Evolutionary conservation across 2,113 vertebrate genomes (phyloP).

Genomic region (Laticauda colubrina): DNA sequence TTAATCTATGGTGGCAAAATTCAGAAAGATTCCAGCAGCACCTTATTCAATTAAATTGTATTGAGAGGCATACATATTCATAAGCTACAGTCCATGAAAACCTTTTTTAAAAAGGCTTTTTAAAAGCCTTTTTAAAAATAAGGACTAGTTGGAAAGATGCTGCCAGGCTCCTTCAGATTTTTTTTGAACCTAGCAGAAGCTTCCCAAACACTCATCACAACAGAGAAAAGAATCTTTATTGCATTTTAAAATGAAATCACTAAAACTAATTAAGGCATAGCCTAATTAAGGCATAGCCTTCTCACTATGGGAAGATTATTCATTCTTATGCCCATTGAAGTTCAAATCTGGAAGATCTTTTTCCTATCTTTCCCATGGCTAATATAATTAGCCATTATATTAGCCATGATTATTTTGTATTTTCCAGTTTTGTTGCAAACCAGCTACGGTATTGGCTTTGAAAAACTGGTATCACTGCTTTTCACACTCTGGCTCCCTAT

Average conservation of each 20-base stretch:
- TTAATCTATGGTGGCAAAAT: background rate
- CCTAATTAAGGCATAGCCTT: background rate
- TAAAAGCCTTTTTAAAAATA: background rate
- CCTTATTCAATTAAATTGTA: background rate
- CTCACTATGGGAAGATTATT: background rate
- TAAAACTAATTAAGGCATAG: background rate
- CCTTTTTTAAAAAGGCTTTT: background rate
- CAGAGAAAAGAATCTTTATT: background rate
- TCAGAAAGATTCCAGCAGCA: background rate
- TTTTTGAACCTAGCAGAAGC: background rate
- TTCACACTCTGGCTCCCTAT: background rate
- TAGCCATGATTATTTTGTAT: background rate
- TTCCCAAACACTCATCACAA: background rate
- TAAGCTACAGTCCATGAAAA: background rate
- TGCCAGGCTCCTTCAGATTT: background rate
- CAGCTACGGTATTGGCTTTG: background rate
- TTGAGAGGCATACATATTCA: background rate
- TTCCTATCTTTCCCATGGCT: background rate
- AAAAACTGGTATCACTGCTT: background rate
- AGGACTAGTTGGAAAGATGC: background rate
- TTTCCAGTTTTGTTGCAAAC: background rate
- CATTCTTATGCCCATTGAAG: background rate
- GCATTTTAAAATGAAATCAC: background rate
- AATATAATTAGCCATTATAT: background rate
- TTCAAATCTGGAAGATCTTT: background rate